Evolutionary conservation across 2,797 vertebrate genomes (phyloP).

Genomic region (Sciaenops ocellatus): DNA sequence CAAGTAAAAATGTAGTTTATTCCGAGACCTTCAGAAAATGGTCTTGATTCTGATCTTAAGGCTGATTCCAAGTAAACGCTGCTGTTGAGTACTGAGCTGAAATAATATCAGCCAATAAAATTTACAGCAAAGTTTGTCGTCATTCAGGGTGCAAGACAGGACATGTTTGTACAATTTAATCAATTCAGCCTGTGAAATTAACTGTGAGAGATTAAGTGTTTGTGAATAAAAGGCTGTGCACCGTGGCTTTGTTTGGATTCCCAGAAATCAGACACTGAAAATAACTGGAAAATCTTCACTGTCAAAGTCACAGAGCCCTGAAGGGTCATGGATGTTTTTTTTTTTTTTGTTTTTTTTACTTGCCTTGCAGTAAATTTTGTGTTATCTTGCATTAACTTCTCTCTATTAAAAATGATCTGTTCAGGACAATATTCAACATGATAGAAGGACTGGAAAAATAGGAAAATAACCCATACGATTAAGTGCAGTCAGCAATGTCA

Average conservation of each 20-base stretch:
- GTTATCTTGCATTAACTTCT: not conserved
- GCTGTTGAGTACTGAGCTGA: not conserved
- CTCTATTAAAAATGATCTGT: not conserved
- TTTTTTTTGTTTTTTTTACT: too few relatives aligned
- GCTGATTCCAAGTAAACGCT: too few relatives aligned
- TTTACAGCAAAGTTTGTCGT: not conserved
- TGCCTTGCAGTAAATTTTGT: not conserved
- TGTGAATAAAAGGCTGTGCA: not conserved
- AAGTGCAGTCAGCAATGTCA: not conserved
- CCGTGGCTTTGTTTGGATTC: not conserved
- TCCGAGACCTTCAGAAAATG: too few relatives aligned
- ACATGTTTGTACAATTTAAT: not conserved
- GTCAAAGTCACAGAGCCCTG: not conserved
- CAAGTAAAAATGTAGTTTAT: too few relatives aligned
- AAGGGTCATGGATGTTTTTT: too few relatives aligned
- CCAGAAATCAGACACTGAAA: not conserved
- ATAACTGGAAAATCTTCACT: not conserved
- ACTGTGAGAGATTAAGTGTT: not conserved
- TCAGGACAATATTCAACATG: too few relatives aligned
- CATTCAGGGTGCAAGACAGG: not conserved
- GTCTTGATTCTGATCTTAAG: too few relatives aligned
- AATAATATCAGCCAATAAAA: conserved; percentile 4
- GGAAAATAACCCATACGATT: too few relatives aligned
- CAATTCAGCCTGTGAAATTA: not conserved
- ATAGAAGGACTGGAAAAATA: too few relatives aligned